Percentiles rank a stretch among this genome's conserved stretches.
These are phyloP conservation scores for Pseudomugil tenellus DNA, from an alignment of 2,797 vertebrate species.

Conservation along the genomic window DNA sequence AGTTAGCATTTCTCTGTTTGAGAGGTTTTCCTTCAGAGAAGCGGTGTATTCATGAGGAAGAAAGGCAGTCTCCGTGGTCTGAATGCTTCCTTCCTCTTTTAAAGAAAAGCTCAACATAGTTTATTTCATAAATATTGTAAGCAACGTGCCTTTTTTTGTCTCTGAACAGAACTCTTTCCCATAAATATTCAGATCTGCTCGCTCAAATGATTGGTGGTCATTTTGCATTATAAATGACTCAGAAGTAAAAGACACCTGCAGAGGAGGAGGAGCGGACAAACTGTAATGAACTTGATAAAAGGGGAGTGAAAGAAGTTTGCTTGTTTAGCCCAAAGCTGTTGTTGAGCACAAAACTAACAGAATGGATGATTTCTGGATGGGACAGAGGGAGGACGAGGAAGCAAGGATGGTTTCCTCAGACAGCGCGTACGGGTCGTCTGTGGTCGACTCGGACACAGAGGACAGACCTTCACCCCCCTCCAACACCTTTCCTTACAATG, in stretches of 20 bases:
- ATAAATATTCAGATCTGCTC: slow-evolving; percentile 44
- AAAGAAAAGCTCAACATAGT: slow-evolving; percentile 18
- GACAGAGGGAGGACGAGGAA: slow-evolving; percentile 10
- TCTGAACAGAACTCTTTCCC: slow-evolving; percentile 3
- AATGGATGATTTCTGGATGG: slow-evolving; percentile 43
- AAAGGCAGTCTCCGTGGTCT: slow-evolving; percentile 55
- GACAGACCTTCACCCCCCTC: slow-evolving; percentile 50
- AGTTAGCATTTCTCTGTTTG: background rate
- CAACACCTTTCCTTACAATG: slow-evolving; percentile 56
- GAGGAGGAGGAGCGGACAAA: background rate
- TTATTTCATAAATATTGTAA: slow-evolving; percentile 60
- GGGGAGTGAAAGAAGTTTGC: slow-evolving; percentile 3
- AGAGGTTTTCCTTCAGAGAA: background rate
- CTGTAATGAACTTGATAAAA: background rate
- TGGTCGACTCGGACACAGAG: slow-evolving; percentile 62
- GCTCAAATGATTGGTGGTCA: background rate
- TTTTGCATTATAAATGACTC: slow-evolving; percentile 9
- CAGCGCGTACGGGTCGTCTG: slow-evolving; percentile 68
- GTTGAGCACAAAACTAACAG: background rate
- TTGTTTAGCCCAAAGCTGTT: slow-evolving; percentile 8
- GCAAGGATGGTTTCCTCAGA: slow-evolving; percentile 46
- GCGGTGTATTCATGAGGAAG: slow-evolving; percentile 13
- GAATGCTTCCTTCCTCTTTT: slow-evolving; percentile 46
- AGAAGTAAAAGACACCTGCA: background rate
- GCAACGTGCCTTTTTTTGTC: slow-evolving; percentile 11